Conservation (phyloP, 92 coral and sea anemone genomes). For the Epizoanthus ramosus region DNA sequence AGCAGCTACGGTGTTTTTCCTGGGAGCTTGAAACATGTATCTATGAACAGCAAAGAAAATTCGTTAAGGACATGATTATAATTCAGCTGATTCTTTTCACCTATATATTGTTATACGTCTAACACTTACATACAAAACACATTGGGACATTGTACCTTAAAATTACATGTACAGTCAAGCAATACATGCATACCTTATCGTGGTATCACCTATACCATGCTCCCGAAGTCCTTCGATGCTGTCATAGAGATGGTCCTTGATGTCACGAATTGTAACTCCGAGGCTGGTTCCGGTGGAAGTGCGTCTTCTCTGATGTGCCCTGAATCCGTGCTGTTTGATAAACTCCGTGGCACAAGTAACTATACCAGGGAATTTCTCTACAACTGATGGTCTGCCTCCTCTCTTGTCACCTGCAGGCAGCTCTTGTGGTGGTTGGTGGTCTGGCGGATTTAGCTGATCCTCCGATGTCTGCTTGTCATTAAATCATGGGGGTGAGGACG, state of each 20-base stretch:
- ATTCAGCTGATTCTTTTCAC: too few relatives aligned
- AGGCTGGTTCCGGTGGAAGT: slow-evolving; percentile 27
- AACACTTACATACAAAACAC: too few relatives aligned
- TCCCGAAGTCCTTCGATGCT: slow-evolving; percentile 21
- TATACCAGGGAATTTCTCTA: slow-evolving; percentile 28
- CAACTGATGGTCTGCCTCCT: slow-evolving; percentile 7
- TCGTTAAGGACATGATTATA: too few relatives aligned
- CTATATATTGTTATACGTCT: too few relatives aligned
- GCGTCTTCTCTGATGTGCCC: slow-evolving; percentile 40
- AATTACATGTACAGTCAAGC: too few relatives aligned
- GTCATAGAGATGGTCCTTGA: slow-evolving; percentile 10
- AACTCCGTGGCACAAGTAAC: slow-evolving; percentile 26
- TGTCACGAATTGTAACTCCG: slow-evolving; percentile 32
- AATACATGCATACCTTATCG: slow-evolving; percentile 38
- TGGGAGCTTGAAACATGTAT: not conserved
- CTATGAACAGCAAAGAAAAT: not conserved
- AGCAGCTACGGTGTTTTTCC: not conserved
- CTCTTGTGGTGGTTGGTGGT: too few relatives aligned
- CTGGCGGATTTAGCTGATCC: not conserved
- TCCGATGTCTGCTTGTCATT: not conserved
- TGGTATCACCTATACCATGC: slow-evolving; percentile 35
- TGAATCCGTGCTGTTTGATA: slow-evolving; percentile 46
- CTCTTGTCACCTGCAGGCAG: not conserved
- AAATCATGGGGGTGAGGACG: too few relatives aligned
- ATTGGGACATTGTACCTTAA: too few relatives aligned